A percentile compares a stretch with the other conserved stretches of the same genome.
These are phyloP conservation scores for Rousettus madagascariensis DNA, from an alignment of 2,797 vertebrate species.

Conservation along the genomic window DNA sequence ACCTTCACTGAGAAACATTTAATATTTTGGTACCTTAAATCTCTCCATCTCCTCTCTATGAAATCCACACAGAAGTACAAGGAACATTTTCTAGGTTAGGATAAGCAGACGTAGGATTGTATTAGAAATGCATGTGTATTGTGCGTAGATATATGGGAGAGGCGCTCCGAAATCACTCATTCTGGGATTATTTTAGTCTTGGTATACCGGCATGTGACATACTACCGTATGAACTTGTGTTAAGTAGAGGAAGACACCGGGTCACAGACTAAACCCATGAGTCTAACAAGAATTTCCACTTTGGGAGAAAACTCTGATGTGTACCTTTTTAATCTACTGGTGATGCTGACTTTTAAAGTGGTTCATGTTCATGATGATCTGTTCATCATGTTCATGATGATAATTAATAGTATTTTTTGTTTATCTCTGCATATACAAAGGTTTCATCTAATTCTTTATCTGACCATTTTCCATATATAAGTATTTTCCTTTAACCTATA, in stretches of 20 bases:
- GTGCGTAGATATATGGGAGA: not conserved
- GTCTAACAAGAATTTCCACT: not conserved
- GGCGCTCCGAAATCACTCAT: not conserved
- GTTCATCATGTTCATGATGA: not conserved
- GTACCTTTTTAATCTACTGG: not conserved
- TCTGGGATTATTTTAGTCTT: not conserved
- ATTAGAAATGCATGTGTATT: too few relatives aligned
- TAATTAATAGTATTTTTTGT: not conserved
- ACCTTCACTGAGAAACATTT: not conserved
- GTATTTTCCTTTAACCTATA: not conserved
- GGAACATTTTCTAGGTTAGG: not conserved
- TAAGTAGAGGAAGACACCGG: conserved; percentile 8
- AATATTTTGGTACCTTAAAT: not conserved
- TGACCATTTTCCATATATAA: not conserved
- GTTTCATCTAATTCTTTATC: not conserved
- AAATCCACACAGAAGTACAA: not conserved
- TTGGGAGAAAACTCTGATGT: not conserved
- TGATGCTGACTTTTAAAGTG: not conserved
- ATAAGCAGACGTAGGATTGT: too few relatives aligned
- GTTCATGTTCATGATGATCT: not conserved
- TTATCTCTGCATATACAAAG: not conserved
- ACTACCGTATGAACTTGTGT: not conserved
- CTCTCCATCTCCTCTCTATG: not conserved
- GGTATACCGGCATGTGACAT: not conserved
- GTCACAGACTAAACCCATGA: not conserved